phyloP scores from a whole-genome alignment of 2,888 invertebrate species.

The Scelioninae gen. 2 region DNA sequence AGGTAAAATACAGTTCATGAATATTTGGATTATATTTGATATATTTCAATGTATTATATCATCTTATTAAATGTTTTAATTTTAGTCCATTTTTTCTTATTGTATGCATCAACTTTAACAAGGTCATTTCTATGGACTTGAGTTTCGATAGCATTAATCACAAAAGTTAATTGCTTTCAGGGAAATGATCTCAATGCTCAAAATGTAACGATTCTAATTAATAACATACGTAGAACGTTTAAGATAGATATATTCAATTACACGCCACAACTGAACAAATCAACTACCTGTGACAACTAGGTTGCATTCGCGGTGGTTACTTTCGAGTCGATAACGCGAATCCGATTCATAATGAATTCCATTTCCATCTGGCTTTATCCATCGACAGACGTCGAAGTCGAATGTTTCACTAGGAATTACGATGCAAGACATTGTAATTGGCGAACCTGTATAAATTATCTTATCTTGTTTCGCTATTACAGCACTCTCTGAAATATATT shows the following conservation, averaged over 20 bases:
- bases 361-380: conserved; percentile 69
- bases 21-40: too few species aligned
- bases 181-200: too few species aligned
- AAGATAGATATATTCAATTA: conserved; percentile 43
- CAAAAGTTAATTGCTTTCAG: too few species aligned
- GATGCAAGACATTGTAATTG: conserved; percentile 62
- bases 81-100: too few species aligned
- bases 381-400: conserved; percentile 68
- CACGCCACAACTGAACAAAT: conserved; percentile 16
- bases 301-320: conserved; percentile 60
- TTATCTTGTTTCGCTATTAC: conserved; percentile 59
- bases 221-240: conserved; percentile 15
- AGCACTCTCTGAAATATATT: conserved; percentile 59
- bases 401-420: conserved; percentile 63
- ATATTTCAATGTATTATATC: too few species aligned
- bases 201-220: neutral
- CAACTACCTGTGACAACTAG: conserved; percentile 64
- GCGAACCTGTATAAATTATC: conserved; percentile 51
- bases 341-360: conserved; percentile 64
- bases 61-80: too few species aligned
- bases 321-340: conserved; percentile 60
- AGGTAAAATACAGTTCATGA: too few species aligned
- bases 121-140: too few species aligned
- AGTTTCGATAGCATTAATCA: too few species aligned
- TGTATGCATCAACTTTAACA: too few species aligned